Evolutionary conservation across 2,113 vertebrate species (phyloP).

Genomic region (Sardina pilchardus): DNA sequence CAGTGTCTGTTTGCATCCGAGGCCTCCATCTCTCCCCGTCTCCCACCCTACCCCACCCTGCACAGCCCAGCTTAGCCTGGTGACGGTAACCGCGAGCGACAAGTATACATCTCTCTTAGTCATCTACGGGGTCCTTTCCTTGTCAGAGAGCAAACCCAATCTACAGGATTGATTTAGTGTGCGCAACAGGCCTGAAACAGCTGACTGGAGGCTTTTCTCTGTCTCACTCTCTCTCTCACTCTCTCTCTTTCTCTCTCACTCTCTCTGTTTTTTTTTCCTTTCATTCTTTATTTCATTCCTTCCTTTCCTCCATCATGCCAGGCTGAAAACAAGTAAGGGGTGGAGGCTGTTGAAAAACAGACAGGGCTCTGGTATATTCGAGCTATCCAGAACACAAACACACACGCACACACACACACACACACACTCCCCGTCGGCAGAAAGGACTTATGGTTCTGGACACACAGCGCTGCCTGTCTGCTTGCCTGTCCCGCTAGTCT

Average conservation of each 20-base stretch:
- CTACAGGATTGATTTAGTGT: slow-evolving; percentile 68
- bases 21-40: slow-evolving; percentile 21
- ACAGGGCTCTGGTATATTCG: neutral
- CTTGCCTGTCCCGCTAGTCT: neutral
- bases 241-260: neutral
- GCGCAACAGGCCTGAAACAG: slow-evolving; percentile 64
- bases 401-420: neutral
- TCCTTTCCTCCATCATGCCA: neutral
- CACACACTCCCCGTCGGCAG: too few relatives aligned
- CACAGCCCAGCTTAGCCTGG: slow-evolving; percentile 55
- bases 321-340: neutral
- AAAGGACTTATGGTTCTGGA: neutral
- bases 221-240: neutral
- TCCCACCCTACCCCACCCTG: slow-evolving; percentile 17
- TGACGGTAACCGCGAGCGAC: slow-evolving; percentile 67
- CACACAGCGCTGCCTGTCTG: neutral
- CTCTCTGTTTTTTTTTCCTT: too few relatives aligned
- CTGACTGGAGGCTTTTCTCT: slow-evolving; percentile 64
- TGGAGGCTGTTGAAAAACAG: neutral
- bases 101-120: slow-evolving; percentile 68
- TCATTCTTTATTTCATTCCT: neutral
- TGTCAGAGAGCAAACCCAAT: slow-evolving; percentile 69
- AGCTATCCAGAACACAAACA: neutral
- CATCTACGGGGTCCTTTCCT: slow-evolving; percentile 63
- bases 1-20: slow-evolving; percentile 37